Conservation (phyloP, 1,140 invertebrate species). For the Homarus americanus region DNA sequence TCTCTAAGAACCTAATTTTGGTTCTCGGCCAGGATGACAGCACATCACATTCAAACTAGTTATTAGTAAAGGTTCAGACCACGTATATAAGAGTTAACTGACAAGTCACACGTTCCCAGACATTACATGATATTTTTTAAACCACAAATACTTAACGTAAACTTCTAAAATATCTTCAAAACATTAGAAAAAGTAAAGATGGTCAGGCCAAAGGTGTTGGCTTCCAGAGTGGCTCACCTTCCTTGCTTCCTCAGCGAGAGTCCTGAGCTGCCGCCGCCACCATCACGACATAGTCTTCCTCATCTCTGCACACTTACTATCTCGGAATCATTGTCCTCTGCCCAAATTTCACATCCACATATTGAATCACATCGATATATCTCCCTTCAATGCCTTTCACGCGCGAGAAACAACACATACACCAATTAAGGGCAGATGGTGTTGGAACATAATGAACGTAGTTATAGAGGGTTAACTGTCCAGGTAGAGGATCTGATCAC, state of each 20-base stretch:
- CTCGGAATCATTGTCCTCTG: conserved; percentile 35
- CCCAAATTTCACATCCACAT: not conserved
- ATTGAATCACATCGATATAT: conserved; percentile 46
- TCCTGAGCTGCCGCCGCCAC: not conserved
- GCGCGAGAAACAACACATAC: conserved; percentile 1
- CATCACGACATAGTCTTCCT: conserved; percentile 11
- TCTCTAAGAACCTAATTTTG: no score
- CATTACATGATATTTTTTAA: no score
- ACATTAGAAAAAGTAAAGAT: not conserved
- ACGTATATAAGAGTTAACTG: no score
- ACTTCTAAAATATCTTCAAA: not conserved
- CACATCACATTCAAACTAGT: no score
- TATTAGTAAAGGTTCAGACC: no score
- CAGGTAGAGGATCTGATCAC: no score
- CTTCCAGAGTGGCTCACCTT: not conserved
- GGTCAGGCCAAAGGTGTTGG: no score
- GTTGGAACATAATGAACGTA: no score
- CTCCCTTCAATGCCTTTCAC: conserved; percentile 41
- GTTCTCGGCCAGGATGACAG: no score
- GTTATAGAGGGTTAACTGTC: no score
- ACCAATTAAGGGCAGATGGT: not conserved
- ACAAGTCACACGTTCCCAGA: no score
- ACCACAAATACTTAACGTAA: no score
- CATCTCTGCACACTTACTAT: conserved; percentile 8
- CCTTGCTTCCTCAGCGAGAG: conserved; percentile 37